Conservation (phyloP, 1,140 invertebrate species). For the Diuraphis noxia region DNA sequence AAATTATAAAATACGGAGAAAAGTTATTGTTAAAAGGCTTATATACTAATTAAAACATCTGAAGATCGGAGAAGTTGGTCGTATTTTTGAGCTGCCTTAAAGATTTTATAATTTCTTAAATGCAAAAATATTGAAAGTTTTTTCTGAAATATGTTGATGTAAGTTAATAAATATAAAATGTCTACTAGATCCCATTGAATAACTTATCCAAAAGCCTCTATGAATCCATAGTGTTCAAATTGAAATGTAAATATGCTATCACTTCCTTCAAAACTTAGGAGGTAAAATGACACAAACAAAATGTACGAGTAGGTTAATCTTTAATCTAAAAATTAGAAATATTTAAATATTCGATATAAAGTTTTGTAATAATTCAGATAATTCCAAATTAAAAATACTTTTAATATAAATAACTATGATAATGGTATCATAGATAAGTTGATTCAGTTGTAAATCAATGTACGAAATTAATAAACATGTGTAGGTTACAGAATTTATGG, state of each 20-base stretch:
- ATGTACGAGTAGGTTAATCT: constrained; percentile 2
- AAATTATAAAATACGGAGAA: not conserved
- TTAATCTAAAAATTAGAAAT: not conserved
- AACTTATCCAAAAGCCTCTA: not conserved
- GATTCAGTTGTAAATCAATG: not conserved
- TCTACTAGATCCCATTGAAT: constrained; percentile 30
- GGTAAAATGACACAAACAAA: not conserved
- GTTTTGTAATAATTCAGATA: not conserved
- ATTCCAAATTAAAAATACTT: not conserved
- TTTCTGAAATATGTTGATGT: not conserved
- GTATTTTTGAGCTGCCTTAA: not conserved
- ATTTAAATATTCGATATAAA: constrained; percentile 10
- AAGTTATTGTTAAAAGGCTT: constrained; percentile 52
- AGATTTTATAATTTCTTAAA: not conserved
- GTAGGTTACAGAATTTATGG: not conserved
- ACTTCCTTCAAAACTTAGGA: not conserved
- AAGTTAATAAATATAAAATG: constrained; percentile 25
- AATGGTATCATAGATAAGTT: not conserved
- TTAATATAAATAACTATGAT: not conserved
- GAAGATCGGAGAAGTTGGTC: constrained; percentile 24
- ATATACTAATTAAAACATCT: constrained; percentile 51
- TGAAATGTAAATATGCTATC: constrained; percentile 30
- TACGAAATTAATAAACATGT: not conserved
- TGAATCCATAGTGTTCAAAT: not conserved
- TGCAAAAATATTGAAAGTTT: not conserved